Conservation (phyloP, 1,140 invertebrate genomes). For the Heliconius congener region DNA sequence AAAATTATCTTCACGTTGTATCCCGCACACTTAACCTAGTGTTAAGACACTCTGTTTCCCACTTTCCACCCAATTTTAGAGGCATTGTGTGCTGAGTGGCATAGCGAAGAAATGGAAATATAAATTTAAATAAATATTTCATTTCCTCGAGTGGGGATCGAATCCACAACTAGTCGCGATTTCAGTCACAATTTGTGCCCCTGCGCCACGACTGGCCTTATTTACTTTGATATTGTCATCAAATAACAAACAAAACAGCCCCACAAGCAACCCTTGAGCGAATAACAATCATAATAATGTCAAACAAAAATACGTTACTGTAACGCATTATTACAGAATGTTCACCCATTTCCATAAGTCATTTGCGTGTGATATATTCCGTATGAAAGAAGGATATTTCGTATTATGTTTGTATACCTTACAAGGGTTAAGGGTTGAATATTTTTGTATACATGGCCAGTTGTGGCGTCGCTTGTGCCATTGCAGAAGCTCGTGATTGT, state of each 20-base stretch:
- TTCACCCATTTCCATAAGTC: slow-evolving; percentile 12
- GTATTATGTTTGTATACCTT: background rate
- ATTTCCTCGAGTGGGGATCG: too few species aligned
- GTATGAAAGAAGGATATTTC: background rate
- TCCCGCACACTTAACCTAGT: too few species aligned
- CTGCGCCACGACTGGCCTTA: too few species aligned
- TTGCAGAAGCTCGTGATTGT: too few species aligned
- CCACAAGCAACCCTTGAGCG: background rate
- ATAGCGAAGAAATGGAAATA: too few species aligned
- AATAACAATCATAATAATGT: slow-evolving; percentile 6
- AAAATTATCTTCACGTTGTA: too few species aligned
- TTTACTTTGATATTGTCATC: background rate
- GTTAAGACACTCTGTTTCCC: too few species aligned
- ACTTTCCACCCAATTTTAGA: too few species aligned
- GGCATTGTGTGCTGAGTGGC: too few species aligned
- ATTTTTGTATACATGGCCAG: background rate
- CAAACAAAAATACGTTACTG: slow-evolving; percentile 1
- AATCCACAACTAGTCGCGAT: too few species aligned
- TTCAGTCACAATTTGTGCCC: too few species aligned
- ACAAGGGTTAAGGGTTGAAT: background rate
- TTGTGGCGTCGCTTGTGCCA: background rate
- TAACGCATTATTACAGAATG: background rate
- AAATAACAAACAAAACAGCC: background rate
- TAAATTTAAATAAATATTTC: too few species aligned
- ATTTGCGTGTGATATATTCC: background rate